Base-by-base conservation (phyloP, 2,797 vertebrate genomes). In the Malacoraja senta region DNA sequence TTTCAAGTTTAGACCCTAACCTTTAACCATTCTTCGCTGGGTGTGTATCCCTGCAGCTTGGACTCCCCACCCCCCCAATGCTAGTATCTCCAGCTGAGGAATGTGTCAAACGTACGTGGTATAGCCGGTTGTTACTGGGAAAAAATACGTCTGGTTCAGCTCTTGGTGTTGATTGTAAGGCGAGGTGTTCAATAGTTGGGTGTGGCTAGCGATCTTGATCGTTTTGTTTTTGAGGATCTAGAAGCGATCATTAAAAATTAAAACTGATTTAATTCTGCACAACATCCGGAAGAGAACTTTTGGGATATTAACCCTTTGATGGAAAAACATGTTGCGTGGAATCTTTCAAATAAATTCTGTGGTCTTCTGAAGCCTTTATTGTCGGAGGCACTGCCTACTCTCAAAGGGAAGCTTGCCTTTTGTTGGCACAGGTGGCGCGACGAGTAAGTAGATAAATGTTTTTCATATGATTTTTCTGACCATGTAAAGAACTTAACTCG, bases 191-290 rank as follows among this genome's bases (percentile, higher is more conserved):
- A 8, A 17, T 53, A 29, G 35, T 53, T 72, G 90, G 90, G 90
- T 38, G 90, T 72, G 90, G 90, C 24, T 76, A 8, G 90, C 38
- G 44, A 92, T 76, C 38, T 91, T 71, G 65, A 53, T 68, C 71
- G 19, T 72, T 53, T 74, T 6, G 8, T 26, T 38, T 83, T 6
- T 53, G 68, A 38, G 65, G 38, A 74, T 72, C 74, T 58, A 29
- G 10, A 44, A 6, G 35, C 68, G 26, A 26, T 44, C 7, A 15
- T 92, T 35, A 76, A 53, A 29, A 92, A 53, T 8, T 76, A 24
- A 76, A 1, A 32, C n/a, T 35, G 29, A 86, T 29, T 74, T 17
- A 84, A 84, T 61, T 61, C 61, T 68, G 19, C n/a, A 8, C 84
- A 68, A 44, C 63, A 21, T 88, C n/a, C 32, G 7, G 61, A 68